A percentile compares a stretch with the other conserved stretches of the same genome.
These are phyloP conservation scores for Acanthurus lineatus DNA, from an alignment of 2,797 vertebrate genomes.

Conservation along the genomic window DNA sequence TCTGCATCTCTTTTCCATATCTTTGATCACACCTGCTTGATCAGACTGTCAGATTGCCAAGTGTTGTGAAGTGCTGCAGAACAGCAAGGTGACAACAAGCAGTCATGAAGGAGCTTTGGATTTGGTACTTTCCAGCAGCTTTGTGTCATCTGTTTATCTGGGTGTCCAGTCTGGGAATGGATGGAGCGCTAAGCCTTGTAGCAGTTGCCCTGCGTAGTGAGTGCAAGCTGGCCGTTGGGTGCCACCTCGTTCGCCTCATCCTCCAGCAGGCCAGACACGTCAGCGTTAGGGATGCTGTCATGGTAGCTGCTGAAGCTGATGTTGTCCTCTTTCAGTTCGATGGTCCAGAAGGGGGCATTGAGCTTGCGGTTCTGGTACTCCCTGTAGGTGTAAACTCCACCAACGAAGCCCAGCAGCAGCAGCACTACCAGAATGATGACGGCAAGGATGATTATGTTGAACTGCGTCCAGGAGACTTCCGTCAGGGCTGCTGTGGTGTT, in stretches of 20 bases:
- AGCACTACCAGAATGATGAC: constrained; percentile 97
- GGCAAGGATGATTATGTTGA: constrained; percentile 96
- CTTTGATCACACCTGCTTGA: constrained; percentile 44
- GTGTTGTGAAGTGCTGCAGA: constrained; percentile 42
- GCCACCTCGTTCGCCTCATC: constrained; percentile 93
- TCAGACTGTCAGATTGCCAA: constrained; percentile 35
- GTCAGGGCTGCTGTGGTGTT: constrained; percentile 90
- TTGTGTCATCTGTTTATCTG: constrained; percentile 52
- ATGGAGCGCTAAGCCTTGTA: constrained; percentile 88
- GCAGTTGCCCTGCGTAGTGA: constrained; percentile 92
- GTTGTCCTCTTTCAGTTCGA: constrained; percentile 98
- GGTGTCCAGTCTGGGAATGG: constrained; percentile 24
- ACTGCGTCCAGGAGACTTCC: constrained; percentile 97
- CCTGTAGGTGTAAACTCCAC: constrained; percentile 94
- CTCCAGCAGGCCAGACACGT: constrained; percentile 94
- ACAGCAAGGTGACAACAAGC: constrained; percentile 51
- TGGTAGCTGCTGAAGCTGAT: constrained; percentile 99
- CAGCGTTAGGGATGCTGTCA: constrained; percentile 97
- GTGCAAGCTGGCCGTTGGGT: constrained; percentile 93
- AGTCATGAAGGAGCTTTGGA: constrained; percentile 67
- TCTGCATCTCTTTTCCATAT: constrained; percentile 40
- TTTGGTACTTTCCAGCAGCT: constrained; percentile 78
- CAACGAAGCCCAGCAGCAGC: constrained; percentile 95
- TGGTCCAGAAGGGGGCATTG: constrained; percentile 99
- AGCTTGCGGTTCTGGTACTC: constrained; percentile 98